Base-by-base conservation (phyloP, 2,113 vertebrate genomes). In the Melanerpes aurifrons region DNA sequence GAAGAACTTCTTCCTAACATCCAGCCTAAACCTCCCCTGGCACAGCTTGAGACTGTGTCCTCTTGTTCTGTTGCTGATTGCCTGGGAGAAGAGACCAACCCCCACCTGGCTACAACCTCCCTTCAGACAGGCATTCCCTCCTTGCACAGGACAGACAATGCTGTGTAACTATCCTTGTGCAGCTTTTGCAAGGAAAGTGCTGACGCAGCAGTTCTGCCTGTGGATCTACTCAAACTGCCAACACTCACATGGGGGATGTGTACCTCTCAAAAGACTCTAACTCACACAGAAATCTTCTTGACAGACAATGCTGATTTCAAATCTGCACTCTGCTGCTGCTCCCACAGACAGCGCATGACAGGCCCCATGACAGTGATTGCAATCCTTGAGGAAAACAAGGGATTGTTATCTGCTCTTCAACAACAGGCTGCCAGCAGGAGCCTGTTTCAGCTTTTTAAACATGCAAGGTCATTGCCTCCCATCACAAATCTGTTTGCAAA, bases 401-500 rank as follows among this genome's bases (percentile, higher is more conserved):
- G 24, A 78, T 35, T 83, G 40, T 67, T 80, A 80, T 28, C 53
- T 94, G 63, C 56, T 78, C 62, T 94, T 93, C 54, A 84, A 40
- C 58, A 95, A 31, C 20, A 0, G 6, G 2, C 35, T 87, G 74
- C 72, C 59, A 86, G 87, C 11, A 7, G 54, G 35, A 87, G 50
- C 59, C 32, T 73, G 13, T 64, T 91, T 87, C 89, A 94, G 74
- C 32, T 45, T 81, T 31, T 47, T 63, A 90, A 93, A 93, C 47
- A 71, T 5, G 7, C 29, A 87, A 93, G 85, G 70, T 63, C 73
- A 67, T 89, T 96, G 83, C 13, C 22, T 93, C 56, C 12, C 31
- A 25, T 70, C 82, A 87, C 71, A 63, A 21, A 47, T 94, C 19
- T 79, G 63, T 45, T 93, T 90, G 47, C 32, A 76, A 16, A 70